Evolutionary conservation across 2,797 vertebrate genomes (phyloP).

Genomic region (Echiichthys vipera): DNA sequence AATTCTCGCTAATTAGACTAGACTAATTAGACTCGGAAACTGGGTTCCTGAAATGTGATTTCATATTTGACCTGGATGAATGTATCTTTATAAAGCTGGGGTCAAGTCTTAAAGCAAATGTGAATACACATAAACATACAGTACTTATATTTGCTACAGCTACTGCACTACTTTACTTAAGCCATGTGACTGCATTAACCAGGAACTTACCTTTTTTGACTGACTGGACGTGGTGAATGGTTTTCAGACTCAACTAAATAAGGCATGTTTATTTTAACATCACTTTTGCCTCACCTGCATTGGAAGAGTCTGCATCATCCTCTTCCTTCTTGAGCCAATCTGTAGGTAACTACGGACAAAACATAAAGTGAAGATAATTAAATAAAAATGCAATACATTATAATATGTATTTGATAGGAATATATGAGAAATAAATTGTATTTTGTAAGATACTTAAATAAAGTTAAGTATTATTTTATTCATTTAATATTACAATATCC

Average conservation of each 20-base stretch:
- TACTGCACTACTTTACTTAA: neutral
- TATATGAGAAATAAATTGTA: no score
- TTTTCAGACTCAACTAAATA: neutral
- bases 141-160: neutral
- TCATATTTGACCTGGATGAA: neutral
- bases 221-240: neutral
- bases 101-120: neutral
- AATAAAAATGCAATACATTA: no score
- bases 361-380: neutral
- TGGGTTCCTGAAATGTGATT: neutral
- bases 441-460: no score
- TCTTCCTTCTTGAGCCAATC: constrained; percentile 92
- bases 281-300: constrained; percentile 81
- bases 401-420: no score
- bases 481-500: no score
- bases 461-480: no score
- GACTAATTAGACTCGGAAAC: neutral
- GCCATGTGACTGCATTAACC: neutral
- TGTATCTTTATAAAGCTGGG: neutral
- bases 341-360: constrained; percentile 89
- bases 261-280: no score
- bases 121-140: neutral
- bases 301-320: constrained; percentile 81
- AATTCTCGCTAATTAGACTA: neutral
- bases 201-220: neutral